Conservation (phyloP, 2,113 vertebrate species). For the Leptocoma aspasia region DNA sequence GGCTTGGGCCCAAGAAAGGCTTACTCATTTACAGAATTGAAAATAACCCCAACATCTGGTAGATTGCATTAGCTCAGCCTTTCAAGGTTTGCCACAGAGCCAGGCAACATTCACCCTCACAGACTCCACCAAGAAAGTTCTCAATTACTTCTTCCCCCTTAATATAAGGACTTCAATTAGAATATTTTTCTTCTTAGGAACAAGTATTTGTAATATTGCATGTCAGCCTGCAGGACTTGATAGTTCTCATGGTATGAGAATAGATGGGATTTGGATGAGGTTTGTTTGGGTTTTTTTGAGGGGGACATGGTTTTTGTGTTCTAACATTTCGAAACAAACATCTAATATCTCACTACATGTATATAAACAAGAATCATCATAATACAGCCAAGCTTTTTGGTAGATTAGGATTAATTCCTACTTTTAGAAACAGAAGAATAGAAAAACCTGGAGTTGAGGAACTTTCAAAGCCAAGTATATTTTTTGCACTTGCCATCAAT, state of each 20-base stretch:
- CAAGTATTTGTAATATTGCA: fast-evolving
- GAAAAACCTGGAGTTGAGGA: background rate
- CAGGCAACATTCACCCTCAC: background rate
- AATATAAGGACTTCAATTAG: background rate
- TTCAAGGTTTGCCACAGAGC: background rate
- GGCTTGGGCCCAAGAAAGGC: background rate
- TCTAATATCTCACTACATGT: background rate
- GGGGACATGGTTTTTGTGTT: fast-evolving
- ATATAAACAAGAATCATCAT: background rate
- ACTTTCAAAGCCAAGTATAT: background rate
- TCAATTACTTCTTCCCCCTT: fast-evolving
- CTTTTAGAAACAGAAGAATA: background rate
- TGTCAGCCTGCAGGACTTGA: background rate
- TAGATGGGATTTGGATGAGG: background rate
- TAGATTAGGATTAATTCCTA: background rate
- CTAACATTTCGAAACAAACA: background rate
- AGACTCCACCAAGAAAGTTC: background rate
- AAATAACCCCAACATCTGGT: background rate
- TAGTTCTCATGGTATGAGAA: background rate
- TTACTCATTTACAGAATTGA: background rate
- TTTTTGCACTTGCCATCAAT: background rate
- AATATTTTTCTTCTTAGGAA: background rate
- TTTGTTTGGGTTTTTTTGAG: background rate
- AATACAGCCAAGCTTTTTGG: background rate
- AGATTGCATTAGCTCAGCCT: background rate